Evolutionary conservation across 2,888 invertebrate species (phyloP), one percentile per base, ranked within the genome.

Genomic region (Synanthedon myopaeformis): DNA sequence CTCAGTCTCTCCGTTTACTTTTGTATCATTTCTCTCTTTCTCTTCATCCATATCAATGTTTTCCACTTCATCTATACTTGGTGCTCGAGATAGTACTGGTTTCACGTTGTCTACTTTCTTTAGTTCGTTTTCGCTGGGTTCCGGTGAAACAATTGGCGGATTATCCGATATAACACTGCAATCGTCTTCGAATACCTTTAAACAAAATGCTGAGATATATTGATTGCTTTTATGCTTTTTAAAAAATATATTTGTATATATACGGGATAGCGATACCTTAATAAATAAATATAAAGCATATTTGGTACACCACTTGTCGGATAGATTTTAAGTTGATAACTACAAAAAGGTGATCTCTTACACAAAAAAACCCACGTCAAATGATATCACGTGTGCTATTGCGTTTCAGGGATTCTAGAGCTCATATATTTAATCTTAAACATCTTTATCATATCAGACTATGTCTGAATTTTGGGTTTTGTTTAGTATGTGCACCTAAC

Each of bases 161-260:
- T 89, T 89, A 55, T 89, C 89, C 53, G 89, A 89, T 73, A 87
- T 84, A 17, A 89, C 82, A 58, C 89, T 89, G 61, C 85, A 82
- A 60, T 89, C 89, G 54, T 90, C 90, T 76, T 90, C 90, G 55
- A 90, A 90, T 45, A 89, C 89, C 89, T 90, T 60, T 3, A 57
- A 53, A 51, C 52, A 41, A 50, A 41, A 19, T 53, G 54, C 10
- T 52, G 42, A 52, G 8, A 35, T 28, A 35, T 28, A 12, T 45
- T 49, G 19, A 52, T 45, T 14, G 3, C 12, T n/a, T 51, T 10
- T 41, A 11, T 23, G 1, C 1, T 23, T 23, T 23, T 4, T 4
- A 4, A 19, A 19, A 3, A 3, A n/a, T n/a, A n/a, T n/a, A n/a
- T 19, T 4, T 23, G 4, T 23, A 5, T 23, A 4, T 23, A 23